Evolutionary conservation across 2,888 invertebrate species (phyloP).

Genomic region (Brachypalpus laphriformis): DNA sequence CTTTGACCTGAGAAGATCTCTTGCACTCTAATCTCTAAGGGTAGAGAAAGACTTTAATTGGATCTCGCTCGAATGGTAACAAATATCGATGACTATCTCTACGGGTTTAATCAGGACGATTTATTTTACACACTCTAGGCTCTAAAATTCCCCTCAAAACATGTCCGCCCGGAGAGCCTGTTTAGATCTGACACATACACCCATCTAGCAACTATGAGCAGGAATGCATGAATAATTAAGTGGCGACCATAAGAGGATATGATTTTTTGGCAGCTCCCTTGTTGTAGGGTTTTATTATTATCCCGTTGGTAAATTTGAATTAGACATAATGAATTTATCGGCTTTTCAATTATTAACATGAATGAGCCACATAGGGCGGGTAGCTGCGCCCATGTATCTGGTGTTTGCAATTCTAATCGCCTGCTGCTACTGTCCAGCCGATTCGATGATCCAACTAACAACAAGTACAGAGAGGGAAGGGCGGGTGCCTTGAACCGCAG

Average conservation of each 20-base stretch:
- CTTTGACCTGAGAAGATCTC: too few relatives aligned
- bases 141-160: background rate
- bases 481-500: constrained; percentile 43
- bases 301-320: constrained; percentile 72
- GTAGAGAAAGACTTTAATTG: too few relatives aligned
- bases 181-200: constrained; percentile 23
- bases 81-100: too few relatives aligned
- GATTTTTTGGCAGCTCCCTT: constrained; percentile 62
- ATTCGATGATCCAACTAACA: constrained; percentile 7
- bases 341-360: constrained; percentile 74
- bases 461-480: constrained; percentile 2
- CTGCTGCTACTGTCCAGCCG: background rate
- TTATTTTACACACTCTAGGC: too few relatives aligned
- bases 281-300: constrained; percentile 43
- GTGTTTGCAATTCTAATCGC: constrained; percentile 64
- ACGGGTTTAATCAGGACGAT: too few relatives aligned
- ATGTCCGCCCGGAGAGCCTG: background rate
- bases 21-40: too few relatives aligned
- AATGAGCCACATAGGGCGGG: constrained; percentile 43
- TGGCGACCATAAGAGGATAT: constrained; percentile 31
- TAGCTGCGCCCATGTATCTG: background rate
- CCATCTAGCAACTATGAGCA: constrained; percentile 13
- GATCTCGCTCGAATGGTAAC: too few relatives aligned
- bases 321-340: constrained; percentile 75
- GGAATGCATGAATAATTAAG: constrained; percentile 63